Conservation (phyloP, 1,140 invertebrate genomes). For the Hylyphantes graminicola region DNA sequence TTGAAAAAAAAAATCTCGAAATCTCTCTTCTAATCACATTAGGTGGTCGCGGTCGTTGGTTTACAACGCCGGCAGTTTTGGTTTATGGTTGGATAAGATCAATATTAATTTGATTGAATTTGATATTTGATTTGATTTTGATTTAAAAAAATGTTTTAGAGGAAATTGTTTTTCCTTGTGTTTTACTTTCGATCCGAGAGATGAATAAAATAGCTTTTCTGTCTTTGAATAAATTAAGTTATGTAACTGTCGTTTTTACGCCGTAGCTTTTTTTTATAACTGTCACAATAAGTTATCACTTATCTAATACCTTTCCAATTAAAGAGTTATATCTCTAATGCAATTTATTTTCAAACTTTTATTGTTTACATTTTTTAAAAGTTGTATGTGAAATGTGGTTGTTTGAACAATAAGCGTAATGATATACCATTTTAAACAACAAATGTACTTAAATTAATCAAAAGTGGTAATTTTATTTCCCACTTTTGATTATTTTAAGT, state of each 20-base stretch:
- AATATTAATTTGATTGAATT: not conserved
- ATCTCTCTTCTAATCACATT: conserved; percentile 41
- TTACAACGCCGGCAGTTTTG: too few species aligned
- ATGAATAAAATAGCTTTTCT: not conserved
- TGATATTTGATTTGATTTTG: not conserved
- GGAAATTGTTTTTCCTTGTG: not conserved
- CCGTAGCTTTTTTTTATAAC: not conserved
- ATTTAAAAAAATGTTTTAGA: not conserved
- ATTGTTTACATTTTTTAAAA: too few species aligned
- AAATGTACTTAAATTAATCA: too few species aligned
- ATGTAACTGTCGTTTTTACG: not conserved
- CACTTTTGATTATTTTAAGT: too few species aligned
- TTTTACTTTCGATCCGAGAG: not conserved
- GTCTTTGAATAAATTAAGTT: not conserved
- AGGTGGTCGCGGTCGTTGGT: not conserved
- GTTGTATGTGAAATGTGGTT: too few species aligned
- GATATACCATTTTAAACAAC: too few species aligned
- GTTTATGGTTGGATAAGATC: too few species aligned
- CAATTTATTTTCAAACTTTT: too few species aligned
- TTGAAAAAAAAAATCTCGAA: conserved; percentile 28
- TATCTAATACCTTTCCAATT: too few species aligned
- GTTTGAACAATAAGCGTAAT: too few species aligned
- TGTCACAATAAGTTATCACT: not conserved
- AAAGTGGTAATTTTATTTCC: too few species aligned
- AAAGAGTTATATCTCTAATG: too few species aligned